Percentiles rank a stretch among this genome's conserved stretches.
Evolutionary conservation across 35 echinoderm and acorn worm species (phyloP).

Genomic region (Eucidaris tribuloides): DNA sequence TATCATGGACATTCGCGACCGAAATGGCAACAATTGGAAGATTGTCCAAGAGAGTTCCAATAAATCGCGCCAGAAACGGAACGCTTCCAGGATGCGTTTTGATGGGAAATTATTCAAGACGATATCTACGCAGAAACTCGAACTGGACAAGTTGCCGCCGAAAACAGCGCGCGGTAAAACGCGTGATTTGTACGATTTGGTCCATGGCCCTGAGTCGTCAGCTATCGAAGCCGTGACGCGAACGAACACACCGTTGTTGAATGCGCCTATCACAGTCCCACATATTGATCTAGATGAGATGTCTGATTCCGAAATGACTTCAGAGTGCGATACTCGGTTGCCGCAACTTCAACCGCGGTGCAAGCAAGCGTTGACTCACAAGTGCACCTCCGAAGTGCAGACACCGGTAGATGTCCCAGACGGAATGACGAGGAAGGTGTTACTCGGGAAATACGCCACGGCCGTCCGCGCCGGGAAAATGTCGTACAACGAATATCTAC

Average conservation of each 20-base stretch:
- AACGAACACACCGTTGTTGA: constrained; percentile 20
- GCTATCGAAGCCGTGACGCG: constrained; percentile 31
- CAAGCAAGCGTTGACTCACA: not conserved
- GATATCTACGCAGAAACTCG: constrained; percentile 3
- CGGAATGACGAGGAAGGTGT: constrained; percentile 48
- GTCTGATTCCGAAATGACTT: not conserved
- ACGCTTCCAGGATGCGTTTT: not conserved
- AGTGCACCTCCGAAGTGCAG: not conserved
- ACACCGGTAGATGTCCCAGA: constrained; percentile 40
- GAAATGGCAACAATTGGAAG: constrained; percentile 89
- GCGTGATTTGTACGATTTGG: not conserved
- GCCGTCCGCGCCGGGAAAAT: constrained; percentile 66
- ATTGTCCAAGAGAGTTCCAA: constrained; percentile 63
- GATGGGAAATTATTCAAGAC: constrained; percentile 17
- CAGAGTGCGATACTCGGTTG: not conserved
- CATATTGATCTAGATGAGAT: not conserved
- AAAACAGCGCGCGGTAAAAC: not conserved
- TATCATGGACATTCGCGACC: constrained; percentile 86
- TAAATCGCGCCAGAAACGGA: constrained; percentile 4
- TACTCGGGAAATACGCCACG: constrained; percentile 44
- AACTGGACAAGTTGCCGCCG: not conserved
- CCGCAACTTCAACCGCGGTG: constrained; percentile 44
- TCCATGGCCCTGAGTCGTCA: not conserved
- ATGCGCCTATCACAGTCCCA: not conserved
- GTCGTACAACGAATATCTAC: constrained; percentile 64